These are phyloP conservation scores for Callionymus lyra DNA, from an alignment of 2,113 vertebrate genomes.

Conservation along the genomic window DNA sequence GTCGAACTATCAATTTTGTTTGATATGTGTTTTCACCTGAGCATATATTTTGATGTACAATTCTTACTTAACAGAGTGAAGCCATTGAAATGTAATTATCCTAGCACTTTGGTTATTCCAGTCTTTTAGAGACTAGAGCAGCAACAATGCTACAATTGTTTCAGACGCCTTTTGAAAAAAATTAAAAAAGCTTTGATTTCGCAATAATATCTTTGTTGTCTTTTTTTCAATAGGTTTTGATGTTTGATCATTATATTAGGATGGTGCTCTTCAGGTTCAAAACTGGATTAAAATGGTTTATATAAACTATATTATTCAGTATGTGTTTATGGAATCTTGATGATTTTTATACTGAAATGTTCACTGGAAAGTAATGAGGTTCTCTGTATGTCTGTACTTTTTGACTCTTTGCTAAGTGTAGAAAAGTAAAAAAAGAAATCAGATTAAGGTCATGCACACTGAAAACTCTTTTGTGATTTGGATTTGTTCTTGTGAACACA, in stretches of 20 bases:
- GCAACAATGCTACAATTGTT: conserved; percentile 67
- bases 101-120: conserved; percentile 71
- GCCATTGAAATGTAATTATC: conserved; percentile 70
- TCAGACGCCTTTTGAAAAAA: conserved; percentile 63
- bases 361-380: no score
- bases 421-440: no score
- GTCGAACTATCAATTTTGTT: conserved; percentile 54
- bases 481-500: no score
- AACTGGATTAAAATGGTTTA: no score
- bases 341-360: no score
- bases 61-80: conserved; percentile 70
- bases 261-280: no score
- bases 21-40: conserved; percentile 65
- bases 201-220: conserved; percentile 41
- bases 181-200: conserved; percentile 65
- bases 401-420: no score
- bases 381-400: no score
- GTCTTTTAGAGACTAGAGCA: conserved; percentile 70
- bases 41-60: conserved; percentile 65
- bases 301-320: no score
- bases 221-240: conserved; percentile 28
- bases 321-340: no score
- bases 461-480: no score
- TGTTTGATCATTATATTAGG: neutral
- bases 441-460: no score